Evolutionary conservation across 2,797 vertebrate genomes (phyloP).

Genomic region (Perodicticus potto): DNA sequence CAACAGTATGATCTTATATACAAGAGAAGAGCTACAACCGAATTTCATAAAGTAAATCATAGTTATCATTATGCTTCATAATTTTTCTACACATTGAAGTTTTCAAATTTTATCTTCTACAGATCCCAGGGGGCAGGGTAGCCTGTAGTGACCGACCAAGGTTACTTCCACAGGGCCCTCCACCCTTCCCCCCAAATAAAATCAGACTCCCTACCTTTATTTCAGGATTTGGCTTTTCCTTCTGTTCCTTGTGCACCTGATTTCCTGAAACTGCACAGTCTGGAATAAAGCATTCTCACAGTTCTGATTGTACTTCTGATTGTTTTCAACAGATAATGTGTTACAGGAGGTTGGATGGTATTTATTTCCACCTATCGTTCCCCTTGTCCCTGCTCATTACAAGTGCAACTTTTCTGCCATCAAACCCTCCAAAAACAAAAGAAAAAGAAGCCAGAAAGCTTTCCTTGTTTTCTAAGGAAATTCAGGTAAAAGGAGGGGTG

Average conservation of each 20-base stretch:
- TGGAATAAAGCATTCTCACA: not conserved
- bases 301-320: not conserved
- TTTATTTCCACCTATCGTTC: not conserved
- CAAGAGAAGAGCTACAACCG: not conserved
- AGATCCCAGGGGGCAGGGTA: not conserved
- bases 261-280: not conserved
- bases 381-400: not conserved
- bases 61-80: not conserved
- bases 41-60: not conserved
- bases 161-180: not conserved
- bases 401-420: not conserved
- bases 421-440: not conserved
- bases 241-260: not conserved
- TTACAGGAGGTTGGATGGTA: not conserved
- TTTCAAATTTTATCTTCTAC: not conserved
- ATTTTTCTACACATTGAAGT: not conserved
- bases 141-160: not conserved
- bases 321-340: not conserved
- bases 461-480: constrained; percentile 73
- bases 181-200: not conserved
- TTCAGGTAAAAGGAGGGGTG: constrained; percentile 66
- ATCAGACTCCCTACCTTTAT: not conserved
- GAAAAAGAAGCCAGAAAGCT: not conserved
- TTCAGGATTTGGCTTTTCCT: not conserved
- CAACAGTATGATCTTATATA: not conserved